Base-by-base conservation (phyloP, 2,888 invertebrate species). In the Drosophila sordidula region DNA sequence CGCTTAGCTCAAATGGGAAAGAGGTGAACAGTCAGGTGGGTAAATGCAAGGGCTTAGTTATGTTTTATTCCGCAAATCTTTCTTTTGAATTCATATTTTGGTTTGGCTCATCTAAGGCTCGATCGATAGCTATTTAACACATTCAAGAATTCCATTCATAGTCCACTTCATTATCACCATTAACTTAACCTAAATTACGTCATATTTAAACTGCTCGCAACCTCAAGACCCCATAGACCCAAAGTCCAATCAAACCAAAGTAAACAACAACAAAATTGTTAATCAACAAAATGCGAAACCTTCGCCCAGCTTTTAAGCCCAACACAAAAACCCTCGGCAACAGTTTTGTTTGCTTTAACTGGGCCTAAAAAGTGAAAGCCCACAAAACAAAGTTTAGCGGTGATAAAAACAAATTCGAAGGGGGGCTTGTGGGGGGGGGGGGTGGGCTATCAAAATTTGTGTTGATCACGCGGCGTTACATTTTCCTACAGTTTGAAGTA, bases 281-380 rank as follows among this genome's bases (percentile, higher is more conserved):
- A 62, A 61, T 54, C 36, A 69, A 44, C 42, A 34, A 58, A 70
- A 56, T 59, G 72, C 76, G 42, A 65, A 65, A 52, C 61, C 29
- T 55, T 64, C n/a, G 36, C 38, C 45, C 34, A 62, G 44, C 54
- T 55, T 58, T 73, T 45, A 44, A 45, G 18, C 29, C 67, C 38
- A 49, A 22, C 36, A 62, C 46, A 41, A 22, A 62, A 57, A 36
- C 36, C 32, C 49, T 54, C 54, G 54, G 45, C 47, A 67, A 74
- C 58, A 58, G 62, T 59, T 78, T 75, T 74, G 78, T 75, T 78
- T 57, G 41, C 57, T 58, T 47, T 50, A 61, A 59, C 61, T 65
- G 55, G 68, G 65, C 77, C 73, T 80, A 63, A 80, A 85, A 82
- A 82, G 82, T 82, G 88, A 82, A 82, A 78, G 80, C 81, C 29